Evolutionary conservation across 2,888 invertebrate species (phyloP).

Genomic region (Dolomedes plantarius): DNA sequence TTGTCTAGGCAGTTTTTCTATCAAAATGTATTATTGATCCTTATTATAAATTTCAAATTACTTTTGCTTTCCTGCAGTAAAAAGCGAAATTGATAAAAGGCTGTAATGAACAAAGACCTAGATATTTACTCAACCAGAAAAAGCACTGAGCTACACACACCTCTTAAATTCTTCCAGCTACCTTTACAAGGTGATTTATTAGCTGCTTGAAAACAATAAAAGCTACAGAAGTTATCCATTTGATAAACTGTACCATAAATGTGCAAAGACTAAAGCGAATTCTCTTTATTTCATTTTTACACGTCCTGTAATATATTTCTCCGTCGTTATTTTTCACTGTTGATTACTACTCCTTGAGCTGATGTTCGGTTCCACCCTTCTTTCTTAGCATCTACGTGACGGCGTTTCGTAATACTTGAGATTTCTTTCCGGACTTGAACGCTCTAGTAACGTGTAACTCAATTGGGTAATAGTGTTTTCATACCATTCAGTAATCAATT

Average conservation of each 20-base stretch:
- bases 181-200: not conserved
- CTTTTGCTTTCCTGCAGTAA: no score
- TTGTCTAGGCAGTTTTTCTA: no score
- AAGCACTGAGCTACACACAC: no score
- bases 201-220: constrained; percentile 8
- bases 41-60: no score
- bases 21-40: no score
- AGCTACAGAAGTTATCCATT: constrained; percentile 4
- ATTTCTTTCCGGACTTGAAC: not conserved
- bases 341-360: not conserved
- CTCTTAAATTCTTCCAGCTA: no score
- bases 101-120: no score
- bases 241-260: not conserved
- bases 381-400: not conserved
- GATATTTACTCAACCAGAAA: no score
- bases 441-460: not conserved
- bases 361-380: not conserved
- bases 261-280: not conserved
- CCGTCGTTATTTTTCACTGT: constrained; percentile 8
- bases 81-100: no score
- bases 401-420: not conserved
- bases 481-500: not conserved
- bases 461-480: not conserved
- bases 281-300: not conserved
- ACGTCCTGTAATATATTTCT: not conserved